Percentiles rank a stretch among this genome's conserved stretches.
Conservation (phyloP, 2,888 invertebrate genomes). For the Aporophyla lueneburgensis region DNA sequence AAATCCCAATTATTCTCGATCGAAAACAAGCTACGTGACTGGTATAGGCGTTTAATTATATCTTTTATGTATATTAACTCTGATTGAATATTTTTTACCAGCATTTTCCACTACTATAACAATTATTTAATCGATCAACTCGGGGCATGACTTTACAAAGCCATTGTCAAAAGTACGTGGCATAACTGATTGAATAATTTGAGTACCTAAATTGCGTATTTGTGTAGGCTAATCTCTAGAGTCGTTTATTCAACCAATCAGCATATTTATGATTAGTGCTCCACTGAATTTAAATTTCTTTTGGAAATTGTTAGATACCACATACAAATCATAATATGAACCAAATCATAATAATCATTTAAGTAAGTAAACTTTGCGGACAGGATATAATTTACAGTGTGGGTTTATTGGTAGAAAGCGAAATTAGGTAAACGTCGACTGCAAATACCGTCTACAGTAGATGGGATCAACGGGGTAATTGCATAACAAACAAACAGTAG, state of each 20-base stretch:
- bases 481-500: no score
- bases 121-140: conserved; percentile 39
- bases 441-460: background rate
- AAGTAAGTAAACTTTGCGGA: background rate
- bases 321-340: background rate
- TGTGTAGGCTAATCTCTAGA: conserved; percentile 31
- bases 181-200: conserved; percentile 45
- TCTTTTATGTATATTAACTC: conserved; percentile 10
- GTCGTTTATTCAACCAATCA: conserved; percentile 40
- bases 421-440: background rate
- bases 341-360: background rate
- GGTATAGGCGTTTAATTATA: background rate
- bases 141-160: conserved; percentile 30
- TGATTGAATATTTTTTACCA: conserved; percentile 47
- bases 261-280: conserved; percentile 17
- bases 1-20: conserved; percentile 14
- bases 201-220: conserved; percentile 36
- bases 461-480: no score
- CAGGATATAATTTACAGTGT: background rate
- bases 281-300: conserved; percentile 19
- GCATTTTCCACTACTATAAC: conserved; percentile 6
- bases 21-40: conserved; percentile 13
- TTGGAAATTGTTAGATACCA: conserved; percentile 22
- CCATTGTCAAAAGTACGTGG: conserved; percentile 33
- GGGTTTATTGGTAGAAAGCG: background rate